These are phyloP conservation scores for Neocloeon triangulifer DNA, from an alignment of 1,140 invertebrate genomes.

Conservation along the genomic window DNA sequence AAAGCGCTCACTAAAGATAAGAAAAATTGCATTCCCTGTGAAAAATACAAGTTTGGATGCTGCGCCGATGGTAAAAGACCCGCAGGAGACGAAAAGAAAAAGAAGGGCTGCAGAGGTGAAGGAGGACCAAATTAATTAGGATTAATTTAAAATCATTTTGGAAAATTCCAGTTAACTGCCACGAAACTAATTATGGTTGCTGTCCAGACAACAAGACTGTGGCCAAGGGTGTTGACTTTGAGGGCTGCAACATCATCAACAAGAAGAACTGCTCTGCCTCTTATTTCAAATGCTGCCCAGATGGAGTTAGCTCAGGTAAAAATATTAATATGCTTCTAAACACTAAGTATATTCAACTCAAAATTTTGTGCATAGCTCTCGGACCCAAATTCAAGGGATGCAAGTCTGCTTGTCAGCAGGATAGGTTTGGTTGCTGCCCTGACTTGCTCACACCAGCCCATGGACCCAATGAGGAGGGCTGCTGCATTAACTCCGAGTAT, in stretches of 20 bases:
- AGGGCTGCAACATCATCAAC: slow-evolving; percentile 24
- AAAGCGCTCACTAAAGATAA: slow-evolving; percentile 18
- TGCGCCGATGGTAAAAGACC: slow-evolving; percentile 48
- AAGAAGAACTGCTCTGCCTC: slow-evolving; percentile 27
- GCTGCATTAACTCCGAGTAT: slow-evolving; percentile 42
- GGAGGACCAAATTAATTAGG: too few species aligned
- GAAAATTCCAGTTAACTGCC: slow-evolving; percentile 19
- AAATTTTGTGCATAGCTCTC: slow-evolving; percentile 4
- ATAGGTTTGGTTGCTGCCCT: slow-evolving; percentile 69
- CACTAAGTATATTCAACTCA: slow-evolving; percentile 7
- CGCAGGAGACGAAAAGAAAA: too few species aligned
- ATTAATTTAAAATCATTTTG: too few species aligned
- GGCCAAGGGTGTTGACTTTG: slow-evolving; percentile 22
- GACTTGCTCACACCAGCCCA: slow-evolving; percentile 67
- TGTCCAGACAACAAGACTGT: slow-evolving; percentile 31
- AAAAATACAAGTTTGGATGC: slow-evolving; percentile 42
- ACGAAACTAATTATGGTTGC: slow-evolving; percentile 27
- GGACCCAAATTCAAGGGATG: slow-evolving; percentile 9
- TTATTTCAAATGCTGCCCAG: slow-evolving; percentile 53
- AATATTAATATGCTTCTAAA: slow-evolving; percentile 2
- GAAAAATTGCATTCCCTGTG: slow-evolving; percentile 14
- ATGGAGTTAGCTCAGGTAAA: slow-evolving; percentile 29
- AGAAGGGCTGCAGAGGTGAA: too few species aligned
- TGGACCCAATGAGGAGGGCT: slow-evolving; percentile 59
- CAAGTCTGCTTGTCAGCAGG: slow-evolving; percentile 35